These are phyloP conservation scores for Aspidoscelis tigris DNA, from an alignment of 2,113 vertebrate species.

Conservation along the genomic window DNA sequence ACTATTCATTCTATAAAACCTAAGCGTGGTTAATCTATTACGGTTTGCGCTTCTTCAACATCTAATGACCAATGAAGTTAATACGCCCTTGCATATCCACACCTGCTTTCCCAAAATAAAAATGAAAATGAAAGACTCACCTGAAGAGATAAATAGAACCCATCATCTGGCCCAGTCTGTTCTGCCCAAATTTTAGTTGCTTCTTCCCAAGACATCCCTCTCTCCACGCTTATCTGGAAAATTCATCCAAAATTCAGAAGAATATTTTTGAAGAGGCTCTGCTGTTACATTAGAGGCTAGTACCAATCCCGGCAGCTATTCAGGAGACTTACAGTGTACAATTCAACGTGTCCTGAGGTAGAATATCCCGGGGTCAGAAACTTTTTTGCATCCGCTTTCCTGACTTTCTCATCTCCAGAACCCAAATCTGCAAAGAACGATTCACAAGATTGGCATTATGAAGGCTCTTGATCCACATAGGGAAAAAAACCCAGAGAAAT, in stretches of 20 bases:
- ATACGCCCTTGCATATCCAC: not conserved
- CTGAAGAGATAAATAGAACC: constrained; percentile 93
- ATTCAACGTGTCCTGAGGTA: constrained; percentile 93
- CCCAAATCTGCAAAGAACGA: constrained; percentile 84
- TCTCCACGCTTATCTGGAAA: constrained; percentile 92
- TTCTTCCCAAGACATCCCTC: constrained; percentile 99
- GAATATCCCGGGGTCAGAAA: constrained; percentile 97
- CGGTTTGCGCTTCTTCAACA: not conserved
- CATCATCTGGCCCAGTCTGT: constrained; percentile 92
- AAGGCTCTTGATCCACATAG: not conserved
- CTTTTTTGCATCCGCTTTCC: constrained; percentile 91
- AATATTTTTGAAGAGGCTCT: not conserved
- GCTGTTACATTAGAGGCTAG: not conserved
- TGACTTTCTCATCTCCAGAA: constrained; percentile 96
- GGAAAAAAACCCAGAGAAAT: not conserved
- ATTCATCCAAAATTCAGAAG: not conserved
- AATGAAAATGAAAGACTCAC: constrained; percentile 58
- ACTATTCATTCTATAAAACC: too few relatives aligned
- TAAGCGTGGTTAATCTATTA: not conserved
- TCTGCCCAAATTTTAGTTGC: constrained; percentile 96
- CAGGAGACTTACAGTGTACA: constrained; percentile 86
- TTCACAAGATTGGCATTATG: not conserved
- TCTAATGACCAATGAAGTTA: not conserved
- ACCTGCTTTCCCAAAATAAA: not conserved
- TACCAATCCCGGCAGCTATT: not conserved